These are phyloP conservation scores for Luscinia luscinia DNA, from an alignment of 2,797 vertebrate species.

Conservation along the genomic window DNA sequence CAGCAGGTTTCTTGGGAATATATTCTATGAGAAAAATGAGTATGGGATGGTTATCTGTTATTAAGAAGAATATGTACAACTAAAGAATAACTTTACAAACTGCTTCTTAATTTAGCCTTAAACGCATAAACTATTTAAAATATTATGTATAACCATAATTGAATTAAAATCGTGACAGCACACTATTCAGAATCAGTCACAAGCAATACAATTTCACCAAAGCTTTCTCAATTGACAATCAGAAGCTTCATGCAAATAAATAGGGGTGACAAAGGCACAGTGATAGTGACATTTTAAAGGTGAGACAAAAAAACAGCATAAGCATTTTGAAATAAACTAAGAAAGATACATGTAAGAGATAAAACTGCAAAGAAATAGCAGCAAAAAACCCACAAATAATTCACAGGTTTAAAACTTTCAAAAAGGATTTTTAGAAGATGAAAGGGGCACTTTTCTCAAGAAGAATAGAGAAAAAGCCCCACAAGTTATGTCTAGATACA, in stretches of 20 bases:
- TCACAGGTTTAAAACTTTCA: neutral
- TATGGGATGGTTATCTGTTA: neutral
- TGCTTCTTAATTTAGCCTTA: neutral
- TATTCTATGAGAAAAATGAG: neutral
- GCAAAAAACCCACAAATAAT: neutral
- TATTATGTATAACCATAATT: neutral
- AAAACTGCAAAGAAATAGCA: neutral
- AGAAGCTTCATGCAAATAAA: neutral
- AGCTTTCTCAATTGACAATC: neutral
- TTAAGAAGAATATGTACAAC: neutral
- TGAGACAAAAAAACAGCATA: neutral
- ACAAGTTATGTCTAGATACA: neutral
- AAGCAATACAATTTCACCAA: neutral
- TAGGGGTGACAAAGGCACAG: neutral
- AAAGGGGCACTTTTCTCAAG: neutral
- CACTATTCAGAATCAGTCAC: neutral
- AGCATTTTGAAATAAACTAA: neutral
- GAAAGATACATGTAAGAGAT: neutral
- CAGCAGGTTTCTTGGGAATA: neutral
- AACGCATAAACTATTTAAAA: neutral
- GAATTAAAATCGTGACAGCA: accelerated
- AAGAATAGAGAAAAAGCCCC: neutral
- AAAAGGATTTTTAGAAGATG: neutral
- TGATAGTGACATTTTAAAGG: neutral
- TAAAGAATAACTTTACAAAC: neutral